These are phyloP conservation scores for Lepus oiostolus DNA, from an alignment of 2,797 vertebrate genomes.

Conservation along the genomic window DNA sequence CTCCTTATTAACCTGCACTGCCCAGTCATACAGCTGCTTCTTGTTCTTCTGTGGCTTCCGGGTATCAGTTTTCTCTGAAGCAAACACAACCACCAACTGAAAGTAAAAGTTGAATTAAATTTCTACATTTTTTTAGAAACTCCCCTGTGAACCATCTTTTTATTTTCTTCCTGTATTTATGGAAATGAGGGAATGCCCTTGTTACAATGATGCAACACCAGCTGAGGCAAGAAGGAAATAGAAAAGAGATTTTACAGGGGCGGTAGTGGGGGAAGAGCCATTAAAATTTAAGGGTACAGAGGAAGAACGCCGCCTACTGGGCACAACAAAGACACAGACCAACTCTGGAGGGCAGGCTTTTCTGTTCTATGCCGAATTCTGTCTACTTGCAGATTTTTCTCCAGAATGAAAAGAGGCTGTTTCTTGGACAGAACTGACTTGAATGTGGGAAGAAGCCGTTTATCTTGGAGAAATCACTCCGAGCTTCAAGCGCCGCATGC, in stretches of 20 bases:
- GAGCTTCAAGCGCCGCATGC: background rate
- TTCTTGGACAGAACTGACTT: background rate
- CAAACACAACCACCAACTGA: background rate
- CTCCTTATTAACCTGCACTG: no score
- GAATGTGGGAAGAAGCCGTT: background rate
- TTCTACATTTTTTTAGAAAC: slow-evolving; percentile 23
- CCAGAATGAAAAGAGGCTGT: background rate
- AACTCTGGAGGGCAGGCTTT: background rate
- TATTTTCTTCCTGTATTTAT: no score
- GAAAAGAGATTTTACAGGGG: no score
- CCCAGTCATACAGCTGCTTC: no score
- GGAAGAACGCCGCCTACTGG: slow-evolving; percentile 48
- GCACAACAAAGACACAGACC: background rate
- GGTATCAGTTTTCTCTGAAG: background rate
- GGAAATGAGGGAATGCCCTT: no score
- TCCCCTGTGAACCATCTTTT: background rate
- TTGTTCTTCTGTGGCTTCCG: no score
- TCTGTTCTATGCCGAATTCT: background rate
- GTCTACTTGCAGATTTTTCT: background rate
- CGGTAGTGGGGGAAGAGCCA: no score
- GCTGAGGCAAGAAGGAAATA: no score
- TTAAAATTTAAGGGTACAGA: background rate
- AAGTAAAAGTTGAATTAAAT: slow-evolving; percentile 3
- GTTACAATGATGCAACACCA: no score
- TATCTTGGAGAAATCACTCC: background rate